Evolutionary conservation across 2,113 vertebrate species (phyloP).

Genomic region (Mirza zaza): DNA sequence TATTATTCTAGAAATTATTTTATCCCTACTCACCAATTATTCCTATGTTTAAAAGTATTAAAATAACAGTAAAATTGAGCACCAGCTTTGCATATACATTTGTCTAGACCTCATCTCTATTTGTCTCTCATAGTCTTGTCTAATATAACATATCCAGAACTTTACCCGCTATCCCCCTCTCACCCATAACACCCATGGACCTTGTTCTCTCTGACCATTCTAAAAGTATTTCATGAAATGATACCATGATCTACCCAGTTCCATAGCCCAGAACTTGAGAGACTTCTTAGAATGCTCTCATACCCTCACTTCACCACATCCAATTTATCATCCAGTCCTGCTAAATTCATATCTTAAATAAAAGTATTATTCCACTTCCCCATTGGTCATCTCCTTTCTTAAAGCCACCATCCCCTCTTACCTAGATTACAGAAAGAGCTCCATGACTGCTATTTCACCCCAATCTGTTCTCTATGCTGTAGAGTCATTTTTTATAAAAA

Average conservation of each 20-base stretch:
- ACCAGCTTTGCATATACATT: not conserved
- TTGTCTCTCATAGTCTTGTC: not conserved
- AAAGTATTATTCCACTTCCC: not conserved
- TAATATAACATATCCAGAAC: not conserved
- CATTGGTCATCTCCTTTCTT: not conserved
- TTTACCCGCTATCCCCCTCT: fast-evolving
- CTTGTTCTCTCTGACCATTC: not conserved
- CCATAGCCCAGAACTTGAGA: not conserved
- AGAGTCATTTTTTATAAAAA: not conserved
- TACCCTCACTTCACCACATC: not conserved
- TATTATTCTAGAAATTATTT: not conserved
- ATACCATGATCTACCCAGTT: not conserved
- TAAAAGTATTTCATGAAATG: not conserved
- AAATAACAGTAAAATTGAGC: not conserved
- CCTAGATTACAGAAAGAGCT: not conserved
- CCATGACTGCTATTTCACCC: not conserved
- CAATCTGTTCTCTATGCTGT: not conserved
- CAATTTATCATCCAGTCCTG: not conserved
- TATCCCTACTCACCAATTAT: not conserved
- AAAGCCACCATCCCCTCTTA: not conserved
- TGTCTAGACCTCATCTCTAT: not conserved
- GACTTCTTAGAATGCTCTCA: not conserved
- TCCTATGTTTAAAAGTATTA: not conserved
- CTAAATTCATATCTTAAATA: not conserved
- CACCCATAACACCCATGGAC: fast-evolving